Conservation (phyloP, 2,113 vertebrate genomes). For the Oreocharis arfaki region DNA sequence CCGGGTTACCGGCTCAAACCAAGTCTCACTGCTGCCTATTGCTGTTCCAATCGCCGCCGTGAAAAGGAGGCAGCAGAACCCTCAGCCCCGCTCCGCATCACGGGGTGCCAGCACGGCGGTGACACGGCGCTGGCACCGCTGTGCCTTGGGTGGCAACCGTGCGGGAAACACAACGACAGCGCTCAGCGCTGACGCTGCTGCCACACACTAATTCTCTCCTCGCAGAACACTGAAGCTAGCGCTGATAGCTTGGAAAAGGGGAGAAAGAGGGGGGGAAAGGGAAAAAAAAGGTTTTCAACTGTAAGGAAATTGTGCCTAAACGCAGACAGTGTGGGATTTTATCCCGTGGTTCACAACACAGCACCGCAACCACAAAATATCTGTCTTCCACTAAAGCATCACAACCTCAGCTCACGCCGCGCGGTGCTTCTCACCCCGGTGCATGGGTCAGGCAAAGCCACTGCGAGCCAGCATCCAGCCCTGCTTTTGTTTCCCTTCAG, state of each 20-base stretch:
- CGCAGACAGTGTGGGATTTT: too few species aligned
- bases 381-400: not conserved
- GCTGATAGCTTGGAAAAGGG: not conserved
- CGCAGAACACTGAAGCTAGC: accelerated
- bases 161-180: accelerated
- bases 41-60: accelerated
- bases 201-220: accelerated
- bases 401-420: not conserved
- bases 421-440: not conserved
- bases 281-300: not conserved
- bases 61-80: not conserved
- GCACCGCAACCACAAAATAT: not conserved
- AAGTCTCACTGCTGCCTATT: accelerated
- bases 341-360: not conserved
- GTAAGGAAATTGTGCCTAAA: not conserved
- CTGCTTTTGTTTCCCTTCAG: not conserved
- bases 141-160: not conserved
- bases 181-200: not conserved
- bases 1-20: not conserved
- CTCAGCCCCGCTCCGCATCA: not conserved
- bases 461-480: not conserved
- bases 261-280: accelerated
- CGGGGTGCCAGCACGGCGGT: not conserved
- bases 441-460: not conserved
- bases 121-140: accelerated